phyloP scores from a whole-genome alignment of 37 sponge, comb jelly and placozoan genomes.

The Dysidea cf. avara region DNA sequence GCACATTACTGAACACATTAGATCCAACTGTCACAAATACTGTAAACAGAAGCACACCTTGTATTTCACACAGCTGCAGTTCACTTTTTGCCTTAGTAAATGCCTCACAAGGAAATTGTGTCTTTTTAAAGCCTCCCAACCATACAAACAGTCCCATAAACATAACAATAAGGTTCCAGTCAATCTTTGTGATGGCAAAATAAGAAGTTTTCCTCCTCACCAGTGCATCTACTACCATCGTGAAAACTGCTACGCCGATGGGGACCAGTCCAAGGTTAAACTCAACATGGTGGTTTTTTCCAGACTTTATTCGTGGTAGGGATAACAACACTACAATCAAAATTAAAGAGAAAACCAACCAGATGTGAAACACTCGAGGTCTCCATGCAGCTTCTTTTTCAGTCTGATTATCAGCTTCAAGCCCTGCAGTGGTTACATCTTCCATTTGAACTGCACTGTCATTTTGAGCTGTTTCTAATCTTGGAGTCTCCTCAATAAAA shows the following conservation, averaged over 20 bases:
- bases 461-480: background rate
- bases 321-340: slow-evolving; percentile 11
- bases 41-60: slow-evolving; percentile 66
- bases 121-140: slow-evolving; percentile 82
- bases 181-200: slow-evolving; percentile 75
- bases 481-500: no score
- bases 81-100: slow-evolving; percentile 31
- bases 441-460: background rate
- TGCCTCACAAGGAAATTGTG: slow-evolving; percentile 48
- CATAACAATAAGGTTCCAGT: slow-evolving; percentile 88
- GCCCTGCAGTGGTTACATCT: background rate
- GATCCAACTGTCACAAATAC: slow-evolving; percentile 74
- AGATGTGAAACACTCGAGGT: slow-evolving; percentile 10
- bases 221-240: slow-evolving; percentile 73
- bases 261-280: slow-evolving; percentile 88
- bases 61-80: slow-evolving; percentile 54
- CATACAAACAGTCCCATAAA: slow-evolving; percentile 87
- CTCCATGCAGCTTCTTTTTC: slow-evolving; percentile 23
- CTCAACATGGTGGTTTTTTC: background rate
- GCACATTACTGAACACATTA: slow-evolving; percentile 85
- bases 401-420: background rate
- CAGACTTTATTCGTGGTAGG: no score
- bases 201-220: slow-evolving; percentile 55
- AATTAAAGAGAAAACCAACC: slow-evolving; percentile 25
- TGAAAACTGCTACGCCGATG: slow-evolving; percentile 53